Evolutionary conservation across 2,888 invertebrate species (phyloP), one percentile per base, ranked within the genome.

Genomic region (Diloba caeruleocephala): DNA sequence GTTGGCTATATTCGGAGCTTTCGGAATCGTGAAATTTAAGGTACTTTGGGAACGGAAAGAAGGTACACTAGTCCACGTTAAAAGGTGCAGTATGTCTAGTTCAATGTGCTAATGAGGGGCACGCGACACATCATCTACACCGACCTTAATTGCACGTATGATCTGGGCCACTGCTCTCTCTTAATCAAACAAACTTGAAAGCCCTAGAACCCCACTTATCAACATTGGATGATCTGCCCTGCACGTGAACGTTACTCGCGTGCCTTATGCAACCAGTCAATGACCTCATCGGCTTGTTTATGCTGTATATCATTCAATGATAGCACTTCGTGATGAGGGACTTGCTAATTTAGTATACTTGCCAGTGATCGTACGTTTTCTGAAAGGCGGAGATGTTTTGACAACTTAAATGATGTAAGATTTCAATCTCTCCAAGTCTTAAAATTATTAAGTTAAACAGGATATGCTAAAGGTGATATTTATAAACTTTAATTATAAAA

Each of bases 171-270:
- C 85, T 90, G 87, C 90, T 92, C 92, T 92, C 92, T 92, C 92
- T 92, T 85, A 92, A 92, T n/a, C n/a, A n/a, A 90, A 89, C 90
- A 92, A 93, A 84, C 91, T 90, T 73, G 78, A 78, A 74, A 87
- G 92, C 90, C 92, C 92, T 91, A 90, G 85, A 93, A 83, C 87
- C 88, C 91, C 77, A 92, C 91, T 89, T 92, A 82, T 81, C 76
- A 76, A 78, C 80, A 74, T 66, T 71, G 78, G 84, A 84, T 80
- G 81, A 86, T 84, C 85, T 79, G 87, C 82, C 87, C 87, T 86
- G 80, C 81, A 79, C 79, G 82, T 76, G 80, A 78, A 62, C 72
- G 73, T 70, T 73, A 73, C 74, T 68, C 59, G 78, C 70, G 77
- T 80, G 74, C 66, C 85, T 91, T 91, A 92, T 84, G 91, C 84